Percentiles rank a stretch among this genome's conserved stretches.
phyloP scores from a whole-genome alignment of 2,113 vertebrate genomes.

The Emydocephalus ijimae region DNA sequence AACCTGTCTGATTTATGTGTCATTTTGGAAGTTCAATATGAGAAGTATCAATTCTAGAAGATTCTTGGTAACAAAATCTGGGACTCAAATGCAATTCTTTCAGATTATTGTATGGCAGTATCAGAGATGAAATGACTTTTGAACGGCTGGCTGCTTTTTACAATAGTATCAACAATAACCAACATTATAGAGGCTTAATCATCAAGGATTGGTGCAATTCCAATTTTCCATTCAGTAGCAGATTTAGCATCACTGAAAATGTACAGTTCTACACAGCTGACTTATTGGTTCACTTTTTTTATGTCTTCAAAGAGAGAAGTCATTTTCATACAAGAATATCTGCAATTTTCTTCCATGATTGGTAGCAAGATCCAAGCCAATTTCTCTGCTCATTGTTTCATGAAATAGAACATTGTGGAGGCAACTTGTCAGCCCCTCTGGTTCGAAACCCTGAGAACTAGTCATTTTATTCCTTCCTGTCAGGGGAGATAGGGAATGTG shows the following conservation, averaged over 20 bases:
- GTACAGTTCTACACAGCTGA: background rate
- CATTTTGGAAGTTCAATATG: background rate
- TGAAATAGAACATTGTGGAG: background rate
- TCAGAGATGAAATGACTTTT: background rate
- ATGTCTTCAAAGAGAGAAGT: background rate
- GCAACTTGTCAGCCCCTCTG: background rate
- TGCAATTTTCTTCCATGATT: background rate
- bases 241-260: background rate
- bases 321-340: background rate
- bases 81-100: background rate
- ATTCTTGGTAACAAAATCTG: background rate
- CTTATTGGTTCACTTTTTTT: background rate
- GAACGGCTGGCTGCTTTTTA: background rate
- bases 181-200: background rate
- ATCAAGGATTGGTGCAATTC: background rate
- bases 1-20: background rate
- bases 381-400: background rate
- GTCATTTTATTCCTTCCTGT: background rate
- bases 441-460: background rate
- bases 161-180: background rate
- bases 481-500: background rate
- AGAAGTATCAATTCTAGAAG: background rate
- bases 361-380: background rate
- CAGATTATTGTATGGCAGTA: background rate
- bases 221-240: background rate